Base-by-base conservation (phyloP, 1,140 invertebrate species). In the Caerostris darwini region DNA sequence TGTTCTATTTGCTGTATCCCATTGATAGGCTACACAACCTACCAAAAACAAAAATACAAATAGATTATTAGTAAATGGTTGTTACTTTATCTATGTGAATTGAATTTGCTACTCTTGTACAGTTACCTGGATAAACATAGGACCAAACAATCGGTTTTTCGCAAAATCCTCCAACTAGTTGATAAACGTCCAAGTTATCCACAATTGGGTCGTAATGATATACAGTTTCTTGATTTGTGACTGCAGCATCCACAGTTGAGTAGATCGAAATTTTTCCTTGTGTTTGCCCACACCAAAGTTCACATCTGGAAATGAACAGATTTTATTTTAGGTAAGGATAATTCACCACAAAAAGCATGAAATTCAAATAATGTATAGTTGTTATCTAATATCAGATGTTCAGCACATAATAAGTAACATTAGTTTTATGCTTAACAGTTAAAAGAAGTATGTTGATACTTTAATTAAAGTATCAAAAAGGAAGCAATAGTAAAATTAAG, bases 11-110 rank as follows among this genome's bases (percentile, higher is more conserved):
- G 96, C 95, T 17, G 97, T 96, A 95, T 98, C 97, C 98, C 98
- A 99, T 95, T 98, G 98, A 96, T 98, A 98, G 34, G 99, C 97
- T 88, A 98, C 97, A 96, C 97, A 98, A 34, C 98, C 98, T 95
- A 34, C 34, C 34, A 71, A 14, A 77, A 90, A 90, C 67, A 56
- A 81, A 54, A 85, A 90, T 89, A 7, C 54, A 88, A 54, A 77
- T 91, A 82, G 56, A 54, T 57, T 7, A 17, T n/a, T 53, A 12
- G 54, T 3, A 17, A n/a, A 58, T 34, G 34, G 34, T 34, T 34
- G 34, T 34, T 34, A 34, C 34, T 34, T 34, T 34, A 1, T 7
- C 7, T 64, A 64, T 7, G 61, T 64, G 17, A 64, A 64, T 64
- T 10, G 1, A 64, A 34, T 34, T 34, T 34, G 34, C 34, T 34